phyloP scores from a whole-genome alignment of 64 coral and sea anemone genomes.

The Montipora foliosa region DNA sequence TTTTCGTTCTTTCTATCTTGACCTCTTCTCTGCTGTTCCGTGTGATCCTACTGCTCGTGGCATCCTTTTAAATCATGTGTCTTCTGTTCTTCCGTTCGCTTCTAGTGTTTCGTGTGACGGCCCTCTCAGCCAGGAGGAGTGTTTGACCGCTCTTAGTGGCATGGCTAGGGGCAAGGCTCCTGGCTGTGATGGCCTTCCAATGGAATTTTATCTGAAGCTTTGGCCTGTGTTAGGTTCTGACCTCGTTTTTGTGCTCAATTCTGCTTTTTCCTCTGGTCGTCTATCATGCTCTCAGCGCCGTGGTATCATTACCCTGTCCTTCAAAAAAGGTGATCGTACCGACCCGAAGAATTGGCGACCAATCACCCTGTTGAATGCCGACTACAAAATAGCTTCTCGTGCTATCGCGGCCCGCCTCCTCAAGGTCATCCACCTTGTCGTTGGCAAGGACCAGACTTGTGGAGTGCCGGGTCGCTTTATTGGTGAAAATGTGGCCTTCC shows the following conservation, averaged over 20 bases:
- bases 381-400: conserved; percentile 2
- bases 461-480: conserved; percentile 39
- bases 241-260: not conserved
- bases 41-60: not conserved
- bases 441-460: conserved; percentile 5
- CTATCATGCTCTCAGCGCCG: not conserved
- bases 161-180: not conserved
- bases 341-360: not conserved
- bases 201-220: not conserved
- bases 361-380: conserved; percentile 4
- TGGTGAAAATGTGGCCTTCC: not conserved
- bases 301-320: not conserved
- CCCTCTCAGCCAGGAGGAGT: not conserved
- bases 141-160: not conserved
- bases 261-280: not conserved
- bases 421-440: not conserved
- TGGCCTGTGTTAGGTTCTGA: not conserved
- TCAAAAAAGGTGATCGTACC: not conserved
- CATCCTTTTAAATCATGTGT: rapidly evolving
- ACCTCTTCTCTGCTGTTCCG: not conserved
- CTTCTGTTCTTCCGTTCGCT: not conserved
- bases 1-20: not conserved
- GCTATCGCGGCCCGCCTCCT: not conserved
- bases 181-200: not conserved
- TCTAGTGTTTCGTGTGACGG: not conserved